phyloP scores from a whole-genome alignment of 2,888 invertebrate species.

The Bombyx huttoni region DNA sequence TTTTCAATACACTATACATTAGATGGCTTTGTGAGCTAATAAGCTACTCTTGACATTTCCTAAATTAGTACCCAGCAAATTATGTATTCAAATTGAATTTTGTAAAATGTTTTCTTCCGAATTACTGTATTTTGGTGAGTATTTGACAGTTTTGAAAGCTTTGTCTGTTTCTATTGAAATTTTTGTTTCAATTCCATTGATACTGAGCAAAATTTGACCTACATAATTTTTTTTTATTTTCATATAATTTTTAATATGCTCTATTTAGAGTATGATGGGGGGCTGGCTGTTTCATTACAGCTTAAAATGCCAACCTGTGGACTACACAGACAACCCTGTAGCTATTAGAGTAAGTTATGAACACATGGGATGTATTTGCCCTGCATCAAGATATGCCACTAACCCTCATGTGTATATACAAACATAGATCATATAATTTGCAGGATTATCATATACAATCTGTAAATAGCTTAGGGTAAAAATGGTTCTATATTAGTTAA shows the following conservation, averaged over 20 bases:
- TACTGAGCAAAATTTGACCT: neutral
- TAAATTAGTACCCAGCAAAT: too few species aligned
- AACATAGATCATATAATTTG: conserved; percentile 32
- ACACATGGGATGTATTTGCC: conserved; percentile 13
- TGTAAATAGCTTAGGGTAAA: conserved; percentile 8
- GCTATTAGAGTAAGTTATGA: conserved; percentile 85
- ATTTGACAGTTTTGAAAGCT: too few species aligned
- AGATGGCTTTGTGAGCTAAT: too few species aligned
- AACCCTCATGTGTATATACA: conserved; percentile 58
- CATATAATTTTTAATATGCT: conserved; percentile 34
- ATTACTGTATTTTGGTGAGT: too few species aligned
- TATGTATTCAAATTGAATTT: too few species aligned
- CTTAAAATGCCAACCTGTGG: conserved; percentile 91
- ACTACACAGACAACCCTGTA: conserved; percentile 84
- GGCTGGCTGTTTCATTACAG: conserved; percentile 94
- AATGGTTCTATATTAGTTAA: conserved; percentile 13
- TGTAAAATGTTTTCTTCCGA: too few species aligned
- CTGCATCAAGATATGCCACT: conserved; percentile 30
- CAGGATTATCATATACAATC: conserved; percentile 19
- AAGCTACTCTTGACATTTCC: too few species aligned
- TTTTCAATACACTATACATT: too few species aligned
- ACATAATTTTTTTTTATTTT: neutral
- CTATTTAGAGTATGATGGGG: conserved; percentile 83
- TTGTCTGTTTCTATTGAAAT: too few species aligned
- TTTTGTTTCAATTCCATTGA: too few species aligned